Evolutionary conservation across 2,797 vertebrate species (phyloP).

Genomic region (Pipistrellus pipistrellus): DNA sequence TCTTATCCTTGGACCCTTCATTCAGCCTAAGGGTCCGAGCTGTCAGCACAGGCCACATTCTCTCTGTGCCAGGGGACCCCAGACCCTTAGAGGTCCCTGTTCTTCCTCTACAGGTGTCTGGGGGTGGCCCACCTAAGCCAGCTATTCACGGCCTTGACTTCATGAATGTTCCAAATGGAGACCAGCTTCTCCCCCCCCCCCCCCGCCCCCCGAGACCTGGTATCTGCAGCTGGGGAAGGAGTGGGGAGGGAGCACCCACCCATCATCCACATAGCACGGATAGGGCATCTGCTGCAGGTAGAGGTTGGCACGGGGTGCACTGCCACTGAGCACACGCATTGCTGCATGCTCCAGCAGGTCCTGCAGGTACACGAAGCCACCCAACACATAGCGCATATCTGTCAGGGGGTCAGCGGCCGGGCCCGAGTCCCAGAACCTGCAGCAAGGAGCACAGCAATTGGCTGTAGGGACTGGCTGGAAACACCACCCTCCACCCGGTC

Average conservation of each 20-base stretch:
- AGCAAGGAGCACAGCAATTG: accelerated
- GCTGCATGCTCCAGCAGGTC: slow-evolving; percentile 92
- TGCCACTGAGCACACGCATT: slow-evolving; percentile 86
- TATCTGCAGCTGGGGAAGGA: accelerated
- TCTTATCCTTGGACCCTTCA: accelerated
- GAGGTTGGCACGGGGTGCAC: slow-evolving; percentile 87
- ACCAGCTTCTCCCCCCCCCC: too few relatives aligned
- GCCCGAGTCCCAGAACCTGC: slow-evolving; percentile 95
- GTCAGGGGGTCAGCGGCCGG: slow-evolving; percentile 92
- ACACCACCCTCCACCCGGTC: background rate
- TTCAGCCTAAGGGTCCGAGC: background rate
- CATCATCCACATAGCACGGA: slow-evolving; percentile 94
- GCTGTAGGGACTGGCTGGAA: accelerated
- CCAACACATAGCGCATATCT: slow-evolving; percentile 94
- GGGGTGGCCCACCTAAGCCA: background rate
- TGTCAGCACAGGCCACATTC: background rate
- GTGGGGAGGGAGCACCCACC: slow-evolving; percentile 86
- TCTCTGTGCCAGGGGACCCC: background rate
- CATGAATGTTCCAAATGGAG: background rate
- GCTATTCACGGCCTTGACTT: background rate
- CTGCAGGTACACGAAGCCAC: slow-evolving; percentile 95
- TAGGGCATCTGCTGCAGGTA: slow-evolving; percentile 97
- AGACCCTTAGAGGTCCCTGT: background rate
- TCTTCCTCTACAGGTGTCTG: background rate
- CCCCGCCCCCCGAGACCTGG: slow-evolving; percentile 82